Percentiles rank a stretch among this genome's conserved stretches.
phyloP scores from a whole-genome alignment of 2,797 vertebrate genomes.

The Amphiprion clarkii region DNA sequence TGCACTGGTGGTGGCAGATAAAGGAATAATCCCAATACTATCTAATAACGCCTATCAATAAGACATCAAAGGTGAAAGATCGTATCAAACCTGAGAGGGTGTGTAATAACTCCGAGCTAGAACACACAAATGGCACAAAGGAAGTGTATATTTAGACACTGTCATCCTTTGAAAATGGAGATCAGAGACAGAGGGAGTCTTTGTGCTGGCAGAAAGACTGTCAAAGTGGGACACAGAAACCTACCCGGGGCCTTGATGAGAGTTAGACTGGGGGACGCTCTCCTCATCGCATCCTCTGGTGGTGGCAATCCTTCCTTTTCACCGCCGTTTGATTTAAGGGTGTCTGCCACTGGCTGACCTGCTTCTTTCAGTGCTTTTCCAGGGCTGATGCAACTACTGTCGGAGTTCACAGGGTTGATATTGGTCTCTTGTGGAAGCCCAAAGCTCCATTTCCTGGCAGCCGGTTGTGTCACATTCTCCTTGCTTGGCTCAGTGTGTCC shows the following conservation, averaged over 20 bases:
- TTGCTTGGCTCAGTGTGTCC: constrained; percentile 56
- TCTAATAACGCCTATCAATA: constrained; percentile 66
- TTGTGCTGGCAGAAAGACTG: constrained; percentile 56
- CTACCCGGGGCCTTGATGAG: constrained; percentile 81
- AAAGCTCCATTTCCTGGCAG: constrained; percentile 68
- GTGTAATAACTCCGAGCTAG: constrained; percentile 36
- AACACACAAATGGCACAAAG: constrained; percentile 50
- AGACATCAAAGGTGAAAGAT: constrained; percentile 68
- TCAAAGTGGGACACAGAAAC: constrained; percentile 53
- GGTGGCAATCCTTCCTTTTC: constrained; percentile 16
- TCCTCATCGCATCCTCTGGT: constrained; percentile 38
- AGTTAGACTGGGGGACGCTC: constrained; percentile 70
- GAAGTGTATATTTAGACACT: constrained; percentile 64
- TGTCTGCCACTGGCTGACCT: constrained; percentile 47
- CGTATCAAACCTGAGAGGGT: constrained; percentile 44
- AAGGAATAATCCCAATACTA: constrained; percentile 29
- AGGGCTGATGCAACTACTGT: constrained; percentile 42
- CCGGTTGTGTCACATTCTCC: constrained; percentile 47
- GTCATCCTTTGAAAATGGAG: constrained; percentile 60
- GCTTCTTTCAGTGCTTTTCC: constrained; percentile 35
- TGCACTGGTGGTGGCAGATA: constrained; percentile 42
- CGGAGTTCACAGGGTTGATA: constrained; percentile 34
- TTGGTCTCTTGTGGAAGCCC: constrained; percentile 55
- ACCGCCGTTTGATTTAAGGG: constrained; percentile 21
- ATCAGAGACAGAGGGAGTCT: constrained; percentile 64